Base-by-base conservation (phyloP, 2,888 invertebrate genomes). In the Cataglyphis albicans region DNA sequence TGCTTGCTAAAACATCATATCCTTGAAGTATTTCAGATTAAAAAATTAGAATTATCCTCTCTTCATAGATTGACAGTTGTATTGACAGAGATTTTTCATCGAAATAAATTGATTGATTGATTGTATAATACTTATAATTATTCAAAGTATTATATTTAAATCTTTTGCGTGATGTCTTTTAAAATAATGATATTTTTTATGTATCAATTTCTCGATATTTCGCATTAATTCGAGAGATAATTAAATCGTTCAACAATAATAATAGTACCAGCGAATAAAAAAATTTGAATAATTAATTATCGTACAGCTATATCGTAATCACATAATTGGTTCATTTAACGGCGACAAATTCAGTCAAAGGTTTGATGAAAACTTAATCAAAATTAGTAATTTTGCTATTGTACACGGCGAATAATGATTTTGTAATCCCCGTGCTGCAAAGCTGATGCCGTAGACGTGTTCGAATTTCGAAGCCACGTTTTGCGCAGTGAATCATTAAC, bases 401-500 rank as follows among this genome's bases (percentile, higher is more conserved):
- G 68, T 52, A 52, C 68, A 18, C 18, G 57, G 32, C 68, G 38
- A 78, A 12, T 67, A 78, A 12, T 67, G 67, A 76, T 68, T 41
- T 55, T n/a, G 67, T 12, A 52, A 35, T n/a, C 41, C 55, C 38
- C 38, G 38, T 55, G 9, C 38, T 76, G 55, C 35, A 57, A 41
- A 68, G n/a, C 55, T n/a, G 32, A 15, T 15, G 68, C 29, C 10
- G 21, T 32, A 68, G 15, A 70, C 78, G 70, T 70, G 70, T 70
- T 68, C 12, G 59, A 70, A 70, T 78, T 78, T 59, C 59, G 21
- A 38, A 44, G 70, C 44, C 44, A 12, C 25, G 44, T 70, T 80
- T 80, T 59, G 44, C 48, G 38, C 73, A 38, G 64, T 84, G 64
- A 74, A 86, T 84, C 81, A 86, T 86, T 86, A 86, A 86, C 64